A percentile compares a stretch with the other conserved stretches of the same genome.
These are phyloP conservation scores for Falco peregrinus DNA, from an alignment of 2,797 vertebrate species.

Conservation along the genomic window DNA sequence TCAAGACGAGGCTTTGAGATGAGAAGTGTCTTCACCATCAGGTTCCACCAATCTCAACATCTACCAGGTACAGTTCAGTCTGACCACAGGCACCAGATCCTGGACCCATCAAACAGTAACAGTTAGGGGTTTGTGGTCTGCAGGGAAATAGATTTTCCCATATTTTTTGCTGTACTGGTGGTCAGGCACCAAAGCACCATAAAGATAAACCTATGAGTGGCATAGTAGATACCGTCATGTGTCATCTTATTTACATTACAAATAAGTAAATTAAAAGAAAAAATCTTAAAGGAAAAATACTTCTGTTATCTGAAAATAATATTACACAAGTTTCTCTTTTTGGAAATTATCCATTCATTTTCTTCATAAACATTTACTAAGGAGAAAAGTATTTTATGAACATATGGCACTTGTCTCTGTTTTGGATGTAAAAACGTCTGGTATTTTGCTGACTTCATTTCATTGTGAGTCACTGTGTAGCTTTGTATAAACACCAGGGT, in stretches of 20 bases:
- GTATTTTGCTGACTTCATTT: constrained; percentile 82
- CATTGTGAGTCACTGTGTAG: constrained; percentile 78
- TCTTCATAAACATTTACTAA: constrained; percentile 80
- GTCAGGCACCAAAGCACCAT: not conserved
- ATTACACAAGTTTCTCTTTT: constrained; percentile 65
- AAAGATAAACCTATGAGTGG: not conserved
- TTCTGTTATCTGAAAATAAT: constrained; percentile 65
- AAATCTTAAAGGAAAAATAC: constrained; percentile 28
- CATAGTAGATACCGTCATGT: not conserved
- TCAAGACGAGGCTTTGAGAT: not conserved
- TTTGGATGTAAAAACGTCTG: constrained; percentile 82
- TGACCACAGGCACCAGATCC: not conserved
- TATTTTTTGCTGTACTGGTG: not conserved
- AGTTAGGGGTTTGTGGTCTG: not conserved
- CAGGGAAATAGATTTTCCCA: not conserved
- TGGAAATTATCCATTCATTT: constrained; percentile 68
- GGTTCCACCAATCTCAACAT: not conserved
- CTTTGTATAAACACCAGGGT: constrained; percentile 79
- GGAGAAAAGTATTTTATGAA: constrained; percentile 81
- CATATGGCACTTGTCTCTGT: constrained; percentile 81
- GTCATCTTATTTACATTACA: not conserved
- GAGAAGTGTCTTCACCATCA: not conserved
- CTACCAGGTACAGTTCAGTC: not conserved
- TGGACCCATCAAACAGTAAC: not conserved
- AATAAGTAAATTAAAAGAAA: constrained; percentile 27